Evolutionary conservation across 1,140 invertebrate species (phyloP).

Genomic region (Hyles vespertilio): DNA sequence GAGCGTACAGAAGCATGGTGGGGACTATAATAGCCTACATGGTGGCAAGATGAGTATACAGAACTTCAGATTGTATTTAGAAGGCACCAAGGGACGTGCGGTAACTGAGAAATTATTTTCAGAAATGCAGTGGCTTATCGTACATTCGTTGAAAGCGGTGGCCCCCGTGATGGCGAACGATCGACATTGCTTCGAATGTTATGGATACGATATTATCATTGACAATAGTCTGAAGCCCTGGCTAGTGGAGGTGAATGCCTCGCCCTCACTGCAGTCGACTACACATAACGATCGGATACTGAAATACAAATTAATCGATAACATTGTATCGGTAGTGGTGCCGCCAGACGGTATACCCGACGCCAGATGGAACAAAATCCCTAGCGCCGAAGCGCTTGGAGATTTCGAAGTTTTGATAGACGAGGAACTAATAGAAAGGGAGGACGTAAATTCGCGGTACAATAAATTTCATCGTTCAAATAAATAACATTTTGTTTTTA

Average conservation of each 20-base stretch:
- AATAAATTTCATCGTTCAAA: constrained; percentile 24
- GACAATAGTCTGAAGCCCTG: constrained; percentile 90
- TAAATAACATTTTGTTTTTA: constrained; percentile 12
- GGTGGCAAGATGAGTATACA: constrained; percentile 96
- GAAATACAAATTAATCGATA: constrained; percentile 96
- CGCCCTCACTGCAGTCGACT: constrained; percentile 94
- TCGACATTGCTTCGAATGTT: constrained; percentile 91
- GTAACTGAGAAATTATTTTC: constrained; percentile 89
- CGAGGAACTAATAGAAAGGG: constrained; percentile 78
- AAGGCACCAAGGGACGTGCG: constrained; percentile 91
- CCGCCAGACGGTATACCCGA: constrained; percentile 93
- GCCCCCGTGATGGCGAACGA: constrained; percentile 87
- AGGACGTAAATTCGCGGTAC: constrained; percentile 18
- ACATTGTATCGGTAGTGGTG: constrained; percentile 93
- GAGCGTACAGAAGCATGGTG: constrained; percentile 88
- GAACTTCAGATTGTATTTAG: constrained; percentile 92
- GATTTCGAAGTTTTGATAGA: constrained; percentile 94
- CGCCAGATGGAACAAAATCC: constrained; percentile 93
- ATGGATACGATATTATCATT: constrained; percentile 94
- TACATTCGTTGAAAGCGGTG: constrained; percentile 88
- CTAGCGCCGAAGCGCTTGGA: constrained; percentile 85
- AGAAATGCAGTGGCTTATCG: constrained; percentile 92
- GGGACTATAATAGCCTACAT: constrained; percentile 95
- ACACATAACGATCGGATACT: constrained; percentile 96
- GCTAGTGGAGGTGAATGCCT: constrained; percentile 95